Base-by-base conservation (phyloP, 1,140 invertebrate species). In the Drosophila subobscura region DNA sequence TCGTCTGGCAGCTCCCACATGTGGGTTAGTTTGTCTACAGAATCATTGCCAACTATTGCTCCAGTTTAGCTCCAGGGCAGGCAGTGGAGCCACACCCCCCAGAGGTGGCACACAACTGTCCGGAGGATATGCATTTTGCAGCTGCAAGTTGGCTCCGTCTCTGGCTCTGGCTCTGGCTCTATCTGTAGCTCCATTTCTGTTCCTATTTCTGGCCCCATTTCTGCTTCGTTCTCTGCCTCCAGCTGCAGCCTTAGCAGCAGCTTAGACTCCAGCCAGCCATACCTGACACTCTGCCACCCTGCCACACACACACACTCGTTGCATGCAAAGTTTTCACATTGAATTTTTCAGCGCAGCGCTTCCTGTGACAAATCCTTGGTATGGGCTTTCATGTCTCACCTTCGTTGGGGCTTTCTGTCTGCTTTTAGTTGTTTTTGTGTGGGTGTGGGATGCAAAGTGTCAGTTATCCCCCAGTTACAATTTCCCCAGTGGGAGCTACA, bases 321-420 rank as follows among this genome's bases (percentile, higher is more conserved):
- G 5, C 40, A 85, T 77, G 70, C 70, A 81, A 88, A 86, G 78
- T 86, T 86, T 86, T 86, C 81, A 72, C 83, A 83, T 86, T 88
- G 74, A 77, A 78, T 86, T 86, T 86, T 85, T 77, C 83, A 47
- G 70, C 72, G 78, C 64, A 77, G 73, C 67, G 68, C 80, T 71
- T 80, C 58, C 72, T 68, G 77, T 67, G 81, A 74, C 68, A 77
- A 85, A 80, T 73, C 71, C 71, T 73, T 65, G 53, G 71, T 3
- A 41, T 42, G 46, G 56, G 67, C 49, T 44, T 50, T 10, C n/a
- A 44, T 29, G n/a, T 40, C 55, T 6, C n/a, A 10, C 8, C 4
- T 16, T 8, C n/a, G 29, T 53, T 27, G 42, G 41, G 22, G 40
- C 45, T 56, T 41, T 45, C 25, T 25, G 40, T 40, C 7, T 25